A percentile compares a stretch with the other conserved stretches of the same genome.
These are phyloP conservation scores for Emydura subglobosa DNA, from an alignment of 2,113 vertebrate species.

Conservation along the genomic window DNA sequence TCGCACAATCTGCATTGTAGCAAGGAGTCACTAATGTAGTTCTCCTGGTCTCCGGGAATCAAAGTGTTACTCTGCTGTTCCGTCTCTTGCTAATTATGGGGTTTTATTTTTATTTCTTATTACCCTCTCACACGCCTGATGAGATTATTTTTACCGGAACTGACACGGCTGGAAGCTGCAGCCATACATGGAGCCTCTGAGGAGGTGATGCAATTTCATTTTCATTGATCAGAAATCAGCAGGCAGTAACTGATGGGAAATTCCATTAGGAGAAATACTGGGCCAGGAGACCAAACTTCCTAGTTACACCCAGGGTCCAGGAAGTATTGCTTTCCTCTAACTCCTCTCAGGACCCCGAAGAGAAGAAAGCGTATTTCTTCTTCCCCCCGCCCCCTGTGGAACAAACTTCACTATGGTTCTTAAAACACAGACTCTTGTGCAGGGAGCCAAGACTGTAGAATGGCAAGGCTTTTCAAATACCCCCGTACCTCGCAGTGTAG, in stretches of 20 bases:
- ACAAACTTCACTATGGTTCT: not conserved
- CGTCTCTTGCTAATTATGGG: slow-evolving; percentile 83
- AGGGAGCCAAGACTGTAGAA: not conserved
- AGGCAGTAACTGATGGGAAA: slow-evolving; percentile 90
- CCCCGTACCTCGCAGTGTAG: no score
- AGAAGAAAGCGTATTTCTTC: not conserved
- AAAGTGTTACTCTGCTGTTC: slow-evolving; percentile 79
- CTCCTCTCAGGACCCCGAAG: not conserved
- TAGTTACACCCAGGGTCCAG: slow-evolving; percentile 65
- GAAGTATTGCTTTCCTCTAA: slow-evolving; percentile 31
- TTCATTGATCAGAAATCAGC: slow-evolving; percentile 91
- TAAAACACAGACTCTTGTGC: not conserved
- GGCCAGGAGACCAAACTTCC: slow-evolving; percentile 73
- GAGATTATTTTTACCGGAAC: slow-evolving; percentile 90
- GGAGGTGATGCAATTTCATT: slow-evolving; percentile 89
- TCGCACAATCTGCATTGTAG: not conserved
- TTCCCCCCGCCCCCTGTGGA: not conserved
- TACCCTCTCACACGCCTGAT: slow-evolving; percentile 85
- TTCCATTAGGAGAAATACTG: slow-evolving; percentile 83
- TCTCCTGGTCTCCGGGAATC: slow-evolving; percentile 58
- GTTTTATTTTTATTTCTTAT: slow-evolving; percentile 89
- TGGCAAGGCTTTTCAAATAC: slow-evolving; percentile 1
- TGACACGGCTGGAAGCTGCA: slow-evolving; percentile 86
- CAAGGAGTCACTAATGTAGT: not conserved
- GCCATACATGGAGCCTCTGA: slow-evolving; percentile 83